These are phyloP conservation scores for Chauna torquata DNA, from an alignment of 2,113 vertebrate species.

Conservation along the genomic window DNA sequence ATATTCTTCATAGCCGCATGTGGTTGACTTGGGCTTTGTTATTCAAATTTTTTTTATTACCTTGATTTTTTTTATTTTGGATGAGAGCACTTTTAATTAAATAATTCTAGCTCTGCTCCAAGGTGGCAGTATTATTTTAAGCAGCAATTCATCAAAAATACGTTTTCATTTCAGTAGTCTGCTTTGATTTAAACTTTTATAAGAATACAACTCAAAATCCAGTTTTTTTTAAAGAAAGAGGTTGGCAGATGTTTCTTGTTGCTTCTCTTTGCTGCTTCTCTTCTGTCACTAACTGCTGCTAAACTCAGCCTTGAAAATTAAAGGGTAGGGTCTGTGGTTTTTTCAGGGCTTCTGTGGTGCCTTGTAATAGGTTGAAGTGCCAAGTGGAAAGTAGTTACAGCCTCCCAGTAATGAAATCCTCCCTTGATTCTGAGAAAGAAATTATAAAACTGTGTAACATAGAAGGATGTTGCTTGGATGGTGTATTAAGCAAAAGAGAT, in stretches of 20 bases:
- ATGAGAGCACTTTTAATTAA: neutral
- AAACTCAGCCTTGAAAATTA: neutral
- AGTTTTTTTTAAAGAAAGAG: neutral
- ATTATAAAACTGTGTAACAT: too few species aligned
- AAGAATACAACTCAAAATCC: too few species aligned
- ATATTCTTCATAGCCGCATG: neutral
- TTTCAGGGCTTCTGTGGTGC: neutral
- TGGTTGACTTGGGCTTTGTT: neutral
- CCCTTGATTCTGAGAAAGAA: neutral
- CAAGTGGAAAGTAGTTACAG: neutral
- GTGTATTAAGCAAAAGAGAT: too few species aligned
- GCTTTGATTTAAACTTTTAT: neutral
- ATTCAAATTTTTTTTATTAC: neutral
- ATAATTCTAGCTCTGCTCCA: neutral
- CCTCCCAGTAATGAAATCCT: neutral
- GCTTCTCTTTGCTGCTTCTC: neutral
- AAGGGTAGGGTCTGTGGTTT: neutral
- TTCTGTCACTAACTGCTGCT: neutral
- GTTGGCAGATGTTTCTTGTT: neutral
- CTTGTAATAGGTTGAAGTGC: neutral
- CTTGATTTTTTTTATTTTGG: neutral
- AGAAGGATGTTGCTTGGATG: too few species aligned
- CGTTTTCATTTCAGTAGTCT: neutral
- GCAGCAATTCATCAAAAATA: neutral
- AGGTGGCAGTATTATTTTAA: neutral